A percentile compares a stretch with the other conserved stretches of the same genome.
Evolutionary conservation across 1,140 invertebrate species (phyloP).

Genomic region (Heliconius nattereri): DNA sequence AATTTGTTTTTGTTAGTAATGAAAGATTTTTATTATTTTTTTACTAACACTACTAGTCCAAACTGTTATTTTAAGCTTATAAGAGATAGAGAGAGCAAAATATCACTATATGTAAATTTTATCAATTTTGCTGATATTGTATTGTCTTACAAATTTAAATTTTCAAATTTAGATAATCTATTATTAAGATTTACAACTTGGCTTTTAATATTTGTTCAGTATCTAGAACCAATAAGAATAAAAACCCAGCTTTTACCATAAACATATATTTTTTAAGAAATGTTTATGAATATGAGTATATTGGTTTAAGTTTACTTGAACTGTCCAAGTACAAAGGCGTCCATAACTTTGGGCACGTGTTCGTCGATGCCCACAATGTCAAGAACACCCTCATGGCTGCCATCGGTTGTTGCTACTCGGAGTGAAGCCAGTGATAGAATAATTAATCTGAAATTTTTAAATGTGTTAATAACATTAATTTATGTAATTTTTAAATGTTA

Average conservation of each 20-base stretch:
- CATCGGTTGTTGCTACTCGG: constrained; percentile 62
- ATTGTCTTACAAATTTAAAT: neutral
- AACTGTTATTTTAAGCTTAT: neutral
- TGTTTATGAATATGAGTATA: constrained; percentile 12
- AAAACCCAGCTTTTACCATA: neutral
- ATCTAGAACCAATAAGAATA: neutral
- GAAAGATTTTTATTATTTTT: neutral
- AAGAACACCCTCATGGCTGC: constrained; percentile 65
- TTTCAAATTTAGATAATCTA: neutral
- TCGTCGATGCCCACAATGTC: constrained; percentile 73
- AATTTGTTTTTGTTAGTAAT: neutral
- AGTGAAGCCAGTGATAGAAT: constrained; percentile 70
- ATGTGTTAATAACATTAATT: neutral
- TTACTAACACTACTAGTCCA: neutral
- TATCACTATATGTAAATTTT: neutral
- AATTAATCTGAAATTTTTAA: constrained; percentile 52
- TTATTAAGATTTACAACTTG: neutral
- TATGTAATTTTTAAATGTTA: too few relatives aligned
- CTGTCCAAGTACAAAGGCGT: constrained; percentile 67
- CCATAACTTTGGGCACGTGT: constrained; percentile 68
- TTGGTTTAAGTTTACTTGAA: constrained; percentile 54
- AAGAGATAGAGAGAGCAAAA: constrained; percentile 15
- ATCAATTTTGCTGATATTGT: neutral
- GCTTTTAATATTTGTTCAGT: neutral
- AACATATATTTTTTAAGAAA: neutral